Base-by-base conservation (phyloP, 2,797 vertebrate genomes). In the Peromyscus melanophrys region DNA sequence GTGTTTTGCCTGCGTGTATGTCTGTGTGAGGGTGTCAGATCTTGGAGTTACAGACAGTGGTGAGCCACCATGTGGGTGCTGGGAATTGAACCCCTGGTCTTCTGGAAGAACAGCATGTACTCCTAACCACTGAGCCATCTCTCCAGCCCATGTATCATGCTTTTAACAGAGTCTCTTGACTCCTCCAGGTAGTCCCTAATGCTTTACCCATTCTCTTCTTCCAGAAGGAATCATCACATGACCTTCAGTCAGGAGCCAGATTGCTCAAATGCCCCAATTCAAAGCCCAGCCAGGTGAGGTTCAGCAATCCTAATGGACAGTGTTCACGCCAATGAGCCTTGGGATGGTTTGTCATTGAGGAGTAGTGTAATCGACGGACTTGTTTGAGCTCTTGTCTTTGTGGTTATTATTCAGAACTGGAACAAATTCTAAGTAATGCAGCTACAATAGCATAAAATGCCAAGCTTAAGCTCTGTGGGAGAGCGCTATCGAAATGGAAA, bases 351-450 rank as follows among this genome's bases (percentile, higher is more conserved):
- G 25, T 59, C 71, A 40, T 34, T 73, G 19, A 86, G 55, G 69
- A 57, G 52, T 40, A n/a, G 43, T 31, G 57, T 61, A 59, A 82
- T 2, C 43, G 46, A 63, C 46, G 3, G n/a, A 59, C n/a, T 81
- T 90, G 49, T 63, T 49, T 49, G 76, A 88, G n/a, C 83, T 31
- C 13, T 61, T 88, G 40, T 55, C 71, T 40, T 73, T 49, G 78
- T 88, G 59, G 25, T 57, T 94, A 6, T 52, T 46, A 49, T 49
- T 84, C 19, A 89, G 65, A 91, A 59, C 43, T 23, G 25, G 96
- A 71, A 27, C 71, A 92, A 95, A 91, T 49, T 46, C 77, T 69
- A 85, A 87, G 73, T 69, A 65, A 90, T 67, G 81, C 37, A 76
- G 59, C 63, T 63, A 89, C 49, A 76, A 75, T 63, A 46, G 23